These are phyloP conservation scores for Sebastes variabilis DNA, from an alignment of 2,797 vertebrate species.

Conservation along the genomic window DNA sequence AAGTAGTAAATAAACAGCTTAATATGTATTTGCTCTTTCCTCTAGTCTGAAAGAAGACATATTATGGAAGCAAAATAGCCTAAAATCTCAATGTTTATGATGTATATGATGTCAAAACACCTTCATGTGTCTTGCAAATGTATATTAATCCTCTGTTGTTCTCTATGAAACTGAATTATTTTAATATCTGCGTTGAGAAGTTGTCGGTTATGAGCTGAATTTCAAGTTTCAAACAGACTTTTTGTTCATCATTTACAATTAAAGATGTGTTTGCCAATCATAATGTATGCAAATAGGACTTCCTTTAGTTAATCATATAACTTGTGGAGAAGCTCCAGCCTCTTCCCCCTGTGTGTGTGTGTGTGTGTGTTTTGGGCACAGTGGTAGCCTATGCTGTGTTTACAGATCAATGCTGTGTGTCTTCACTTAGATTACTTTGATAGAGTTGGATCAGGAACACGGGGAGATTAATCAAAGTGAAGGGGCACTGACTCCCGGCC, in stretches of 20 bases:
- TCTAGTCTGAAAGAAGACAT: neutral
- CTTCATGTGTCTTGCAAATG: rapidly evolving
- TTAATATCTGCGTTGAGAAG: neutral
- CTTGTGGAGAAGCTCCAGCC: neutral
- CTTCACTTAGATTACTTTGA: slow-evolving; percentile 80
- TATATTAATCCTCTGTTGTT: neutral
- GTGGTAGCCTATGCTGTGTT: slow-evolving; percentile 47
- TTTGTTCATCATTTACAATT: neutral
- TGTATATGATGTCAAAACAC: neutral
- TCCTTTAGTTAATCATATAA: neutral
- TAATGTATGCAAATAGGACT: neutral
- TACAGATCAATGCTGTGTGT: slow-evolving; percentile 78
- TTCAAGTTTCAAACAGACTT: neutral
- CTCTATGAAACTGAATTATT: neutral
- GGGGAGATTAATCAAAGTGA: slow-evolving; percentile 83
- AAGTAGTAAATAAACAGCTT: too few species aligned
- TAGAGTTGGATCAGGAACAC: slow-evolving; percentile 78
- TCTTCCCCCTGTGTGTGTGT: slow-evolving; percentile 8
- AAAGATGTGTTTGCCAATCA: neutral
- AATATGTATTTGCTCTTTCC: neutral
- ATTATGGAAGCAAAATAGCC: neutral
- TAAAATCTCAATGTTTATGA: neutral
- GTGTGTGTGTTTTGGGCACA: slow-evolving; percentile 35
- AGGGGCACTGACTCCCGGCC: slow-evolving; percentile 77
- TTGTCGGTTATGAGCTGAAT: neutral